Evolutionary conservation across 2,888 invertebrate species (phyloP).

Genomic region (Ceraclea dissimilis): DNA sequence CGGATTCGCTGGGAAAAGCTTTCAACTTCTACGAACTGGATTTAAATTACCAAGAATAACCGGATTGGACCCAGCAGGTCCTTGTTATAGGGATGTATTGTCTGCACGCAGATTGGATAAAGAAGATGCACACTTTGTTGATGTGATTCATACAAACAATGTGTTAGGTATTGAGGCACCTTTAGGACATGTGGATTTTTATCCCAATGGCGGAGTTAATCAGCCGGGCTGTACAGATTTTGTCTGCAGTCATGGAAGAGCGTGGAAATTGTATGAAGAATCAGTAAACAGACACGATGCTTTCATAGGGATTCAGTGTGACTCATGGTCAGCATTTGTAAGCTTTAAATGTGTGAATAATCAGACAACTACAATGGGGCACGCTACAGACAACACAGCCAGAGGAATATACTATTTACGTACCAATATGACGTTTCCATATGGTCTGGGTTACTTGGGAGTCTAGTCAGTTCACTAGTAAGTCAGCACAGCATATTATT

Average conservation of each 20-base stretch:
- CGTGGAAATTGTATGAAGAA: conserved; percentile 13
- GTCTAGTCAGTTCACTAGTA: too few relatives aligned
- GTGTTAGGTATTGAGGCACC: conserved; percentile 37
- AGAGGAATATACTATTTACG: conserved; percentile 16
- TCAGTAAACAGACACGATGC: conserved; percentile 7
- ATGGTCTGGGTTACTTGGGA: conserved; percentile 14
- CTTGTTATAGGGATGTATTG: conserved; percentile 35
- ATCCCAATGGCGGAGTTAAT: conserved; percentile 40
- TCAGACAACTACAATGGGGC: conserved; percentile 14
- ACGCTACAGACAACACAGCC: not conserved
- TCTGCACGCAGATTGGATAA: conserved; percentile 34
- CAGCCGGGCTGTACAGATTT: conserved; percentile 42
- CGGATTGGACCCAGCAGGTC: conserved; percentile 46
- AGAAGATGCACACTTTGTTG: conserved; percentile 43
- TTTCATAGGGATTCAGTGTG: conserved; percentile 17
- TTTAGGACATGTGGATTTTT: conserved; percentile 46
- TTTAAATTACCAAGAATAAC: conserved; percentile 26
- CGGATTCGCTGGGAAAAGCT: conserved; percentile 22
- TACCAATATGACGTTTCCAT: conserved; percentile 9
- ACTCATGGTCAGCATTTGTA: conserved; percentile 4
- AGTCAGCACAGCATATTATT: too few relatives aligned
- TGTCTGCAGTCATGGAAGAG: conserved; percentile 19
- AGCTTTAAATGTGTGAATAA: conserved; percentile 4
- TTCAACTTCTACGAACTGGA: conserved; percentile 10
- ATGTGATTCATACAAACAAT: conserved; percentile 46